Evolutionary conservation across 1,140 invertebrate genomes (phyloP).

Genomic region (Ditylenchus dipsaci): DNA sequence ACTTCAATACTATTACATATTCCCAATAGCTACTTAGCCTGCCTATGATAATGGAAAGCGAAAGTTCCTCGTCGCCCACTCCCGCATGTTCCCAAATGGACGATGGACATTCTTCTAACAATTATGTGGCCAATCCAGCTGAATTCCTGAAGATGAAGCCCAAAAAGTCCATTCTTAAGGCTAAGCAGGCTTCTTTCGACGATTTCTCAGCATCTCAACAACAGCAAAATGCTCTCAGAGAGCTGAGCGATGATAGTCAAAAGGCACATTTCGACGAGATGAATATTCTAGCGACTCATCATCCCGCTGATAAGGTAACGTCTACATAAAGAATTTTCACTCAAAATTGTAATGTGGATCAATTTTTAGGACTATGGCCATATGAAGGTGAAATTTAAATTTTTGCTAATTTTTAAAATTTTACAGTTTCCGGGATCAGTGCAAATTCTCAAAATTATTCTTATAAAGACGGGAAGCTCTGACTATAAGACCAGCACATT

Average conservation of each 20-base stretch:
- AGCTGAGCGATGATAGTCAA: conserved; percentile 44
- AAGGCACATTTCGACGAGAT: conserved; percentile 68
- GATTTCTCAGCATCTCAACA: conserved; percentile 2
- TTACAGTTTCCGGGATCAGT: too few species aligned
- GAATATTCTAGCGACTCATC: conserved; percentile 95
- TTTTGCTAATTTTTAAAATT: too few species aligned
- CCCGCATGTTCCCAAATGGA: background rate
- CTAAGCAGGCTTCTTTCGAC: conserved; percentile 44
- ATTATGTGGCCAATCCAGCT: conserved; percentile 35
- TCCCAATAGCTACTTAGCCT: too few species aligned
- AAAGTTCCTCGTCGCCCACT: background rate
- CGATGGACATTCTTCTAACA: background rate
- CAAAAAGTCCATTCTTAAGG: conserved; percentile 56
- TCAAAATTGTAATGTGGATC: too few species aligned
- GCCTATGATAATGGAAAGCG: background rate
- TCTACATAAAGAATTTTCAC: too few species aligned
- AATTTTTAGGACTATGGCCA: conserved; percentile 79
- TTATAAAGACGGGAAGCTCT: too few species aligned
- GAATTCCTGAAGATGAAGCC: conserved; percentile 54
- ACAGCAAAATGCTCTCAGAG: conserved; percentile 8
- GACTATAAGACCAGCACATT: too few species aligned
- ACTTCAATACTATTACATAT: too few species aligned
- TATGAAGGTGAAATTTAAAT: conserved; percentile 73
- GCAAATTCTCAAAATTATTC: too few species aligned
- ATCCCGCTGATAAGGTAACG: conserved; percentile 79